These are phyloP conservation scores for Drosophila meridionalis DNA, from an alignment of 2,888 invertebrate genomes.

Conservation along the genomic window DNA sequence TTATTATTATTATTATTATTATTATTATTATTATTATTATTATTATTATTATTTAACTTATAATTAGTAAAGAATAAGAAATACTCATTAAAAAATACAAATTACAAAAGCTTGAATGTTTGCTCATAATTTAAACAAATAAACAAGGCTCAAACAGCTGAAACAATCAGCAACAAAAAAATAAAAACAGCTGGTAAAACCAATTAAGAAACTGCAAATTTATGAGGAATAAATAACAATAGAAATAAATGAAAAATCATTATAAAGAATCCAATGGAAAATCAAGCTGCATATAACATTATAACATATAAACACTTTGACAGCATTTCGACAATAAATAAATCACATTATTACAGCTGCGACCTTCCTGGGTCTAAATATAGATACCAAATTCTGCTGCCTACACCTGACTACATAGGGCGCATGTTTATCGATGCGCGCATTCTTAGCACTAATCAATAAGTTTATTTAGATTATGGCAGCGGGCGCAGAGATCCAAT, in stretches of 20 bases:
- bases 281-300: neutral
- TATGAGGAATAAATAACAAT: neutral
- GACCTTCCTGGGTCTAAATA: constrained; percentile 3
- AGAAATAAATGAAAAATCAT: neutral
- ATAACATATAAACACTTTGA: neutral
- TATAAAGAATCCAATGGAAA: neutral
- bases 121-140: neutral
- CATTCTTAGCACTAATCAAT: constrained; percentile 40
- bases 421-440: constrained; percentile 22
- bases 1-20: too few species aligned
- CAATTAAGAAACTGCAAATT: neutral
- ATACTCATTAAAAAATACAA: neutral
- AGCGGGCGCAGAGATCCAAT: constrained; percentile 26
- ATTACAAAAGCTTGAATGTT: neutral
- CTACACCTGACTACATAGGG: neutral
- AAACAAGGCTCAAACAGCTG: constrained; percentile 10
- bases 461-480: constrained; percentile 41
- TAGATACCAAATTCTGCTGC: neutral
- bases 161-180: neutral
- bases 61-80: too few species aligned
- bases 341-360: constrained; percentile 1
- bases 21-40: too few species aligned
- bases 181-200: constrained; percentile 9
- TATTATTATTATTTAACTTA: neutral
- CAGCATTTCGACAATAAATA: neutral